phyloP scores from a whole-genome alignment of 2,113 vertebrate genomes.

The Puntigrus tetrazona region DNA sequence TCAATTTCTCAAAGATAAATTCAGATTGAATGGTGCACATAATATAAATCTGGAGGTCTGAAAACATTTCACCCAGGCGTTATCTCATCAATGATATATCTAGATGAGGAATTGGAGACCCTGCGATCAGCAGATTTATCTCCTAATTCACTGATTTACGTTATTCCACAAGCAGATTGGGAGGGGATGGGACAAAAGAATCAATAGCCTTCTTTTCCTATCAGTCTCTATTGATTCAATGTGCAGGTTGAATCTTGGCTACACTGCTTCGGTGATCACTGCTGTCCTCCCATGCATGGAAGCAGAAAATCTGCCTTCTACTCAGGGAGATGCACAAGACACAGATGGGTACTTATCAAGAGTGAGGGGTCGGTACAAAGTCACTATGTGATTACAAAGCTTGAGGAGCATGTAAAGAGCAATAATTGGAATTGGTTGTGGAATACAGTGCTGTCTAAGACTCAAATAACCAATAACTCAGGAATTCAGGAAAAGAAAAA shows the following conservation, averaged over 20 bases:
- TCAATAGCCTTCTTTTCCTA: constrained; percentile 62
- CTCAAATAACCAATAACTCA: background rate
- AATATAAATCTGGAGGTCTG: constrained; percentile 16
- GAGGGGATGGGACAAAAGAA: constrained; percentile 48
- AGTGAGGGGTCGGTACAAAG: constrained; percentile 31
- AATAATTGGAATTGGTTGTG: constrained; percentile 33
- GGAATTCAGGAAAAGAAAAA: background rate
- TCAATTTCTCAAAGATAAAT: constrained; percentile 11
- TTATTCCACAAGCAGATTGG: constrained; percentile 46
- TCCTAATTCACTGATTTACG: constrained; percentile 45
- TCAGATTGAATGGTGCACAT: background rate
- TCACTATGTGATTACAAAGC: constrained; percentile 37
- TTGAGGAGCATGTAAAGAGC: constrained; percentile 37
- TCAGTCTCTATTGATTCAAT: constrained; percentile 60
- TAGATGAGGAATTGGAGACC: constrained; percentile 10
- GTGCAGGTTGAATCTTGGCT: constrained; percentile 49
- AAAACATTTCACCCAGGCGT: constrained; percentile 31
- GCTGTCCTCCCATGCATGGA: constrained; percentile 37
- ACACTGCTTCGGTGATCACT: constrained; percentile 52
- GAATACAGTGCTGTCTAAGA: constrained; percentile 1
- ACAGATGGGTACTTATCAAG: constrained; percentile 14
- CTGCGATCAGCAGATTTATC: constrained; percentile 44
- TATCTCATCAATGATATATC: constrained; percentile 28
- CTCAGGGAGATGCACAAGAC: constrained; percentile 14
- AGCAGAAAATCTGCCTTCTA: constrained; percentile 42